Base-by-base conservation (phyloP, 2,888 invertebrate species). In the Altica lythri region DNA sequence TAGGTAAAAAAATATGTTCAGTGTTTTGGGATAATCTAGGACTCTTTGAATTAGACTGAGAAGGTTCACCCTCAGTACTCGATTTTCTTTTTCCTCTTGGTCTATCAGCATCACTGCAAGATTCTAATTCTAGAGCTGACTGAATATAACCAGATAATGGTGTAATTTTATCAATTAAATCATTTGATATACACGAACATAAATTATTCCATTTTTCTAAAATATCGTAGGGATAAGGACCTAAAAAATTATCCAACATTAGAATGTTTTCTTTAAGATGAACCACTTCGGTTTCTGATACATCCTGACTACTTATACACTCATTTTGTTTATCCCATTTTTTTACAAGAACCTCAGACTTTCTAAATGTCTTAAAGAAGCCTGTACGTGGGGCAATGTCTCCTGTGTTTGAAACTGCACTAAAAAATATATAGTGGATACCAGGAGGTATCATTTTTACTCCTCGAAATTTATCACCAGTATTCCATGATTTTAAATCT, bases 381-480 rank as follows among this genome's bases (percentile, higher is more conserved):
- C 86, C 86, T 34, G 79, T 84, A 75, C 92, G 80, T 9, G 89
- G 89, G 1, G 87, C 85, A 4, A 82, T 77, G 66, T 88, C 86
- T 8, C 68, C 67, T 44, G 82, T 82, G 61, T 78, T 77, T 67
- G 83, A 84, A 9, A 82, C 80, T 60, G 82, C 85, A 80, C 90
- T 90, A 73, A 90, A 95, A 79, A 94, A 94, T 10, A 99, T 81
- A 71, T 90, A 96, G 76, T 99, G 98, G 47, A 95, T 78, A 4
- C 98, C 98, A 1, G 95, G 93, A 0, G 98, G 98, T 67, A 99
- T 97, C 96, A 99, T 96, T 81, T 99, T 99, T 18, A 99, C 85
- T 1, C 98, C 99, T 68, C 86, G 83, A 75, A 99, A 99, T 72
- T 90, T 90, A 52, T 91, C 89, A 2, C 91, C 95, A 0, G 92